A percentile compares a stretch with the other conserved stretches of the same genome.
Conservation (phyloP, 2,113 vertebrate genomes). For the Melanocharis versteri region DNA sequence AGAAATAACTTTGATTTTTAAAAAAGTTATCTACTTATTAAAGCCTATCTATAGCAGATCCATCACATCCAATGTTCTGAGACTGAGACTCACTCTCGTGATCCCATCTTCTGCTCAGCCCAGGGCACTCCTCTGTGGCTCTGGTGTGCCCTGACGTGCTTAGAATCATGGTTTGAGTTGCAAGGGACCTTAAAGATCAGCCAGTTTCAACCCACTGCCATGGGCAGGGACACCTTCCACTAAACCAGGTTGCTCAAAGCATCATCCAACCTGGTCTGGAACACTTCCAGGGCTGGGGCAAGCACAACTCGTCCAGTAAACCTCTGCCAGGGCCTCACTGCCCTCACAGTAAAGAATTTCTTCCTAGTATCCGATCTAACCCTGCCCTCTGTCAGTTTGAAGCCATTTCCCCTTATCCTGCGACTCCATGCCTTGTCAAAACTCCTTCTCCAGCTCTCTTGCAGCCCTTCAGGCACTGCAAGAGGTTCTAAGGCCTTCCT, state of each 20-base stretch:
- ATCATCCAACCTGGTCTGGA: accelerated
- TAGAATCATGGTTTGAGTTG: neutral
- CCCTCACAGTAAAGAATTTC: neutral
- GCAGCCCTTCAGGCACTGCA: neutral
- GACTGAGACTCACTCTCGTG: neutral
- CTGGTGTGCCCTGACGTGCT: neutral
- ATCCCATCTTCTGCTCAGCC: neutral
- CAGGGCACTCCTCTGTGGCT: neutral
- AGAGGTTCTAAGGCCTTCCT: neutral
- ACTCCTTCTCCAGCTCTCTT: neutral
- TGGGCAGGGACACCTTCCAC: neutral
- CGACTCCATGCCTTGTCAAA: neutral
- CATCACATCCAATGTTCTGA: neutral
- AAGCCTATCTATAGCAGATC: neutral
- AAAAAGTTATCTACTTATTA: neutral
- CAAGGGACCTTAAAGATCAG: neutral
- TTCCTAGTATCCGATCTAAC: neutral
- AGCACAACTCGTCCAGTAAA: neutral
- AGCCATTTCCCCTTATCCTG: neutral
- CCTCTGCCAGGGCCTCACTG: neutral
- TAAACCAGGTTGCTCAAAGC: neutral
- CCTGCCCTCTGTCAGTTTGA: neutral
- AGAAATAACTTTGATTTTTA: neutral
- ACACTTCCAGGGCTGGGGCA: neutral
- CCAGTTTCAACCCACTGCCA: neutral